Evolutionary conservation across 2,888 invertebrate species (phyloP).

Genomic region (Drosophila falleni): DNA sequence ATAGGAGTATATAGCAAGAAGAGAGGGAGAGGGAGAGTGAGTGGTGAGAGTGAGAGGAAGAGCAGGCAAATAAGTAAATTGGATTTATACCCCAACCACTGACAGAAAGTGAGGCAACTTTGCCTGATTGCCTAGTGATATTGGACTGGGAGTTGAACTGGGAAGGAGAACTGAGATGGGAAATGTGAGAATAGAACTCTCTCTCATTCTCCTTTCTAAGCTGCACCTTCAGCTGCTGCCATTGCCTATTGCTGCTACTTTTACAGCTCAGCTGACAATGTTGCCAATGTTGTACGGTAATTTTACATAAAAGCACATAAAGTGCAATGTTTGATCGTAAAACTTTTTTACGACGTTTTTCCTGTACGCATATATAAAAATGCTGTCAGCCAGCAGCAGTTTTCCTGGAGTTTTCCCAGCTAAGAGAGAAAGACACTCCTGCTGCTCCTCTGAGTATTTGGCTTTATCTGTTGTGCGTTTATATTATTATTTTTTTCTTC

Average conservation of each 20-base stretch:
- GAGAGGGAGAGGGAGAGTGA: background rate
- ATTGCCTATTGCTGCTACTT: slow-evolving; percentile 65
- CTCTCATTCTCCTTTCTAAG: slow-evolving; percentile 11
- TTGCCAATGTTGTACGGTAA: slow-evolving; percentile 80
- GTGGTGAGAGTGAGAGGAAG: background rate
- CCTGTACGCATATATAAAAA: slow-evolving; percentile 77
- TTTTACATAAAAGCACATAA: slow-evolving; percentile 82
- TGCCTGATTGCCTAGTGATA: slow-evolving; percentile 73
- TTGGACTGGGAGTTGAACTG: slow-evolving; percentile 58
- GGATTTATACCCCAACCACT: slow-evolving; percentile 57
- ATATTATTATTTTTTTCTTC: slow-evolving; percentile 54
- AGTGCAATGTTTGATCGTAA: slow-evolving; percentile 82
- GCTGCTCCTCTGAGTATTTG: slow-evolving; percentile 67
- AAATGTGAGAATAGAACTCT: slow-evolving; percentile 28
- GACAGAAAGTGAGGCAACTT: slow-evolving; percentile 54
- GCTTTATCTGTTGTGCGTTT: slow-evolving; percentile 76
- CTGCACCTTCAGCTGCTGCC: slow-evolving; percentile 53
- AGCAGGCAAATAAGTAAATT: slow-evolving; percentile 72
- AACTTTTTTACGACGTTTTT: slow-evolving; percentile 83
- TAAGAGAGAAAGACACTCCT: slow-evolving; percentile 2
- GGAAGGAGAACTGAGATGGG: slow-evolving; percentile 1
- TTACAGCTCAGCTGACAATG: slow-evolving; percentile 80
- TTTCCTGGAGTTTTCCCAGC: background rate
- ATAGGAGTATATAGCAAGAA: too few species aligned
- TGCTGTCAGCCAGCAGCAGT: slow-evolving; percentile 57